Evolutionary conservation across 2,888 invertebrate species (phyloP), one percentile per base, ranked within the genome.

Genomic region (Cecidostiba fungosa): DNA sequence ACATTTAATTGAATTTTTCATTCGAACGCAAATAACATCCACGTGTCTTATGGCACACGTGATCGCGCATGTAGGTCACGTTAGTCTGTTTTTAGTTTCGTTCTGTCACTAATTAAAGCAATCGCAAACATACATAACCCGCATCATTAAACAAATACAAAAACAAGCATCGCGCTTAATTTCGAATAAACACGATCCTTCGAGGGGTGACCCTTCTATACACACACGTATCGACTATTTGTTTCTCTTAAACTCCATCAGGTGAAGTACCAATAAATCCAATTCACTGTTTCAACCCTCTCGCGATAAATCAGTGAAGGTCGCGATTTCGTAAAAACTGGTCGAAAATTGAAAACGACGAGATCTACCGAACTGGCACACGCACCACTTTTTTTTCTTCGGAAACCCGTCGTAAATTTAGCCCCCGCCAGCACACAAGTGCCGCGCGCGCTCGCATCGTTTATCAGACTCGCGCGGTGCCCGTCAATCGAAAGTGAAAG

Each of bases 401-500:
- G 32, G 69, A 62, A 82, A 76, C 23, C 26, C 26, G n/a, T 8
- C 36, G 77, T 77, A 80, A 77, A 83, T 76, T 77, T 77, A 77
- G 82, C 12, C 66, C 23, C 66, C 14, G 23, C n/a, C 16, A 59
- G 43, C 76, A 5, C 36, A 69, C 74, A 77, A 82, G 76, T 82
- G 59, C 70, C 39, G 82, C 19, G 23, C 6, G 66, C 39, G 36
- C 54, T 50, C 59, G 29, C 62, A 62, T 85, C 81, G 54, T 85
- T 85, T 81, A 81, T 81, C 82, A 78, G 77, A 88, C 85, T 23
- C 79, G n/a, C 19, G 80, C 83, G 85, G 83, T 86, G 86, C 85
- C 86, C 87, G 85, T 90, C 89, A 88, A 89, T 89, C 88, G 88
- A 82, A 87, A 85, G 62, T 36, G 39, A 50, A 78, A 47, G 47